A percentile compares a stretch with the other conserved stretches of the same genome.
Evolutionary conservation across 2,113 vertebrate species (phyloP).

Genomic region (Symphodus melops): DNA sequence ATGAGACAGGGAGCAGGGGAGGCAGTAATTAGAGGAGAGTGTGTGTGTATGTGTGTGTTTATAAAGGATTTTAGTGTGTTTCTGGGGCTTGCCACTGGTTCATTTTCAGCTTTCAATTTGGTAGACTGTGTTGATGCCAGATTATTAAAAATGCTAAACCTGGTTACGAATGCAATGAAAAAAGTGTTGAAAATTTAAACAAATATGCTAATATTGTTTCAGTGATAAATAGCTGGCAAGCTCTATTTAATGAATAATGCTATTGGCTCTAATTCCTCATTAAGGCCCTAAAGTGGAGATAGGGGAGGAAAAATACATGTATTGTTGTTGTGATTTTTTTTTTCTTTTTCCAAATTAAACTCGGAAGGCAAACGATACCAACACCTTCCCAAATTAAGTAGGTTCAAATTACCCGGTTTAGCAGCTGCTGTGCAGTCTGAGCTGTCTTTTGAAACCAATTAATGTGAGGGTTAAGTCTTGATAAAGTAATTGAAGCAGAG

Average conservation of each 20-base stretch:
- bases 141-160: constrained; percentile 78
- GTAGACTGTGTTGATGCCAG: constrained; percentile 63
- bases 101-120: constrained; percentile 74
- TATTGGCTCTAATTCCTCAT: constrained; percentile 80
- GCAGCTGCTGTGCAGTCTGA: constrained; percentile 71
- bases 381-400: constrained; percentile 72
- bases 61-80: constrained; percentile 70
- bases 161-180: constrained; percentile 56
- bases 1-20: constrained; percentile 67
- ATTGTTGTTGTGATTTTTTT: constrained; percentile 57
- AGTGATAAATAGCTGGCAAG: constrained; percentile 77
- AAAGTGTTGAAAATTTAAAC: constrained; percentile 72
- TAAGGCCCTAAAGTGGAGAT: constrained; percentile 68
- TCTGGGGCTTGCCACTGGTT: constrained; percentile 77
- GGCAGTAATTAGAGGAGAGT: constrained; percentile 74
- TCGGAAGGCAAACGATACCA: constrained; percentile 64
- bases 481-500: constrained; percentile 65
- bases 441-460: constrained; percentile 70
- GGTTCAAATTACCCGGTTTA: constrained; percentile 66
- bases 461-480: constrained; percentile 61
- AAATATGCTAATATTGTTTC: constrained; percentile 77
- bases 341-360: constrained; percentile 59
- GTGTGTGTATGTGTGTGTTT: constrained; percentile 43
- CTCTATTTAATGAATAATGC: constrained; percentile 77
- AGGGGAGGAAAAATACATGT: constrained; percentile 63